Evolutionary conservation across 2,888 invertebrate genomes (phyloP).

Genomic region (Mythimna loreyi): DNA sequence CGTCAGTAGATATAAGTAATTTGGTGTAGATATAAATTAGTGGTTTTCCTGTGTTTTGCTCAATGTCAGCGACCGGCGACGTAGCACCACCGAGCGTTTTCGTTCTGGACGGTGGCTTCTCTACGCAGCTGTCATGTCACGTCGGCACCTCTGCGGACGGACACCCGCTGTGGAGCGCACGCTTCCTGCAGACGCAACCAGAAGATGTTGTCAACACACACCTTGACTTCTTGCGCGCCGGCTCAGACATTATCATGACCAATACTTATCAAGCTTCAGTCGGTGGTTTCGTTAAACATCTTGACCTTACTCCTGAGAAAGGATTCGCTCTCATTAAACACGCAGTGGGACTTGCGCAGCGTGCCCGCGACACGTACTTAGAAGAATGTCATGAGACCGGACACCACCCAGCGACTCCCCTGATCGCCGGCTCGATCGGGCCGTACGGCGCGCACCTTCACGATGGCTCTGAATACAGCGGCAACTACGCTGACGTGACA

Average conservation of each 20-base stretch:
- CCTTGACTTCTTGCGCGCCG: constrained; percentile 95
- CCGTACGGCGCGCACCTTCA: constrained; percentile 97
- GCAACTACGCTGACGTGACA: constrained; percentile 93
- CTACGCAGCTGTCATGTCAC: constrained; percentile 94
- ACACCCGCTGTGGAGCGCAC: constrained; percentile 97
- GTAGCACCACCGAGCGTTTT: constrained; percentile 70
- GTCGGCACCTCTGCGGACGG: constrained; percentile 94
- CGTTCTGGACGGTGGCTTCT: constrained; percentile 94
- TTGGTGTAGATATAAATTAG: neutral
- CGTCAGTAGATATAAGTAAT: constrained; percentile 6
- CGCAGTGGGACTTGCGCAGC: constrained; percentile 93
- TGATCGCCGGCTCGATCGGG: constrained; percentile 96
- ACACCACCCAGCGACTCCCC: constrained; percentile 77
- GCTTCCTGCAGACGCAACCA: constrained; percentile 94
- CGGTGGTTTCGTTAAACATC: constrained; percentile 93
- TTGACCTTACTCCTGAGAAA: constrained; percentile 92
- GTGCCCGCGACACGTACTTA: constrained; percentile 92
- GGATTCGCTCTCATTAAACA: constrained; percentile 93
- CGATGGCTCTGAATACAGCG: constrained; percentile 98
- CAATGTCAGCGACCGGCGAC: constrained; percentile 50
- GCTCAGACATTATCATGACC: constrained; percentile 96
- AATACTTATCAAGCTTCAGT: constrained; percentile 97
- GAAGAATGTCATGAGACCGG: constrained; percentile 80
- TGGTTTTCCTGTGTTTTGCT: constrained; percentile 1
- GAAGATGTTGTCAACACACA: constrained; percentile 94